Percentiles rank a stretch among this genome's conserved stretches.
Evolutionary conservation across 2,797 vertebrate species (phyloP).

Genomic region (Sebastes glaucus): DNA sequence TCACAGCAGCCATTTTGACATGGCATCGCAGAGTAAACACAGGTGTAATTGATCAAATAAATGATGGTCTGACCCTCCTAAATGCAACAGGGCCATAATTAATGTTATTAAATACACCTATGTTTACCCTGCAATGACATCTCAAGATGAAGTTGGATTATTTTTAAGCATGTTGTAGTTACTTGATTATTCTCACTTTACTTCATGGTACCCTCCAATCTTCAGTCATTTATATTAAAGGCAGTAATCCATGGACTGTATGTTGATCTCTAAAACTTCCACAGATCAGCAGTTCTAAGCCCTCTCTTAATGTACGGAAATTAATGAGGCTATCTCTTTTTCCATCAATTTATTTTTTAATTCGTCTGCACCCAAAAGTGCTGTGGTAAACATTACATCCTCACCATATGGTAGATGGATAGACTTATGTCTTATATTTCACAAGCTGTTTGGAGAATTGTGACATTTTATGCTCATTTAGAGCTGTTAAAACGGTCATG

Average conservation of each 20-base stretch:
- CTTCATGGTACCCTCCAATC: conserved; percentile 1
- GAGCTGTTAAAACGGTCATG: background rate
- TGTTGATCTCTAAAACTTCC: background rate
- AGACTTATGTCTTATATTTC: background rate
- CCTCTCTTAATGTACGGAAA: background rate
- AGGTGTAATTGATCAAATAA: rapidly evolving
- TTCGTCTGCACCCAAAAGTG: background rate
- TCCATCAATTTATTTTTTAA: background rate
- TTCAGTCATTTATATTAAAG: background rate
- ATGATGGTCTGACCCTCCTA: too few relatives aligned
- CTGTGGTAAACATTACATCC: background rate
- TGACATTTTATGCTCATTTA: background rate
- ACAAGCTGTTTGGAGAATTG: background rate
- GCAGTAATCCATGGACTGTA: background rate
- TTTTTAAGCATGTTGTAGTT: background rate
- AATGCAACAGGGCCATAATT: too few relatives aligned
- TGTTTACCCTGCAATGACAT: background rate
- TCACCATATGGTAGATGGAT: background rate
- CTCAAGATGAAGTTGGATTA: background rate
- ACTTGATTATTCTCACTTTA: background rate
- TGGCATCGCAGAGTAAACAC: too few relatives aligned
- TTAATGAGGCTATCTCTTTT: background rate
- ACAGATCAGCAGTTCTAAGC: background rate
- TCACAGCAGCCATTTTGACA: too few relatives aligned
- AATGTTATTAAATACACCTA: too few relatives aligned